phyloP scores from a whole-genome alignment of 2,113 vertebrate genomes.

The Zosterops japonicus region DNA sequence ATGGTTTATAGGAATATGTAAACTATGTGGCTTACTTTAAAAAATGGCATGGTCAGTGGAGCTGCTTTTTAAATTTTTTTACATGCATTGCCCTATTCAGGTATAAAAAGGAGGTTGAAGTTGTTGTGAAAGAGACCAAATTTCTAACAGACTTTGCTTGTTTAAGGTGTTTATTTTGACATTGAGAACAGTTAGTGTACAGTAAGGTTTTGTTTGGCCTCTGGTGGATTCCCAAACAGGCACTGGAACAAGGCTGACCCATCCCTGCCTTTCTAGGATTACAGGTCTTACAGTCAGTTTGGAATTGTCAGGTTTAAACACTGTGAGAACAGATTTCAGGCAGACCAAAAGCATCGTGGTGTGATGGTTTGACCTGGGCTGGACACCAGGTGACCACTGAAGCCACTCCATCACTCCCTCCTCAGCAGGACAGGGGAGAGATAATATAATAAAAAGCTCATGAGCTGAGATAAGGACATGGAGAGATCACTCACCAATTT shows the following conservation, averaged over 20 bases:
- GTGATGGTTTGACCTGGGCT: not conserved
- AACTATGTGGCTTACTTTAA: not conserved
- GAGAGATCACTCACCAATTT: not conserved
- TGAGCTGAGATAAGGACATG: not conserved
- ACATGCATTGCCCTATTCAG: not conserved
- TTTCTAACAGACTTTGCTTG: not conserved
- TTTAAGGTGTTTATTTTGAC: not conserved
- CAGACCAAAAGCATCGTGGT: not conserved
- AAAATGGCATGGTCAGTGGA: not conserved
- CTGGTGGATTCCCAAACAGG: not conserved
- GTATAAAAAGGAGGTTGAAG: not conserved
- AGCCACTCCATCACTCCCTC: fast-evolving
- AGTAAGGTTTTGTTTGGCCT: not conserved
- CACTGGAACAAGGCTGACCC: not conserved
- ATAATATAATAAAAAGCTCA: not conserved
- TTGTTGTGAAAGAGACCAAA: not conserved
- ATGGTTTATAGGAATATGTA: not conserved
- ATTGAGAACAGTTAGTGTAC: not conserved
- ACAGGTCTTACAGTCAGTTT: not conserved
- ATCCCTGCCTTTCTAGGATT: not conserved
- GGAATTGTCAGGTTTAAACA: not conserved
- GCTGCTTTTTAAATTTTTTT: not conserved
- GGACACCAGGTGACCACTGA: not conserved
- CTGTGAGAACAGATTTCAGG: not conserved
- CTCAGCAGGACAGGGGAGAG: not conserved